A percentile compares a stretch with the other conserved stretches of the same genome.
Evolutionary conservation across 2,113 vertebrate species (phyloP).

Genomic region (Lampris incognitus): DNA sequence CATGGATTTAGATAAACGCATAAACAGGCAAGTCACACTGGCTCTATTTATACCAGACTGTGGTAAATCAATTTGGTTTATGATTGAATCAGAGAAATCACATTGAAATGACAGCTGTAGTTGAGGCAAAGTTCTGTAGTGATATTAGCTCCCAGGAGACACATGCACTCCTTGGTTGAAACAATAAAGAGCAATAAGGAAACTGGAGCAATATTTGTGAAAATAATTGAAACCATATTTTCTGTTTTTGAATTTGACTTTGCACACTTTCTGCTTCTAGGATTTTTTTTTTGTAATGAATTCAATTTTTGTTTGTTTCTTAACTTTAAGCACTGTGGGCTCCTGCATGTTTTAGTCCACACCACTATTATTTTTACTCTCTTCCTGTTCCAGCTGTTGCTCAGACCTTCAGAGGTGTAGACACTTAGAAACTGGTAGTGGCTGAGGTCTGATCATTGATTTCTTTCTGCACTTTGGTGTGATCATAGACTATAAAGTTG

Average conservation of each 20-base stretch:
- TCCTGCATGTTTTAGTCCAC: too few relatives aligned
- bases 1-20: too few relatives aligned
- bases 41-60: neutral
- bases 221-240: too few relatives aligned
- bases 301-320: too few relatives aligned
- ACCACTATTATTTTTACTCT: neutral
- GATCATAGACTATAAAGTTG: neutral
- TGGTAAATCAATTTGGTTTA: neutral
- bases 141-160: neutral
- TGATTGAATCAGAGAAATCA: neutral
- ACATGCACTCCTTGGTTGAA: neutral
- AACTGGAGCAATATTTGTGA: too few relatives aligned
- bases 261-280: too few relatives aligned
- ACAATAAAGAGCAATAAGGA: too few relatives aligned
- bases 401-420: constrained; percentile 2
- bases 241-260: too few relatives aligned
- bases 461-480: constrained; percentile 15
- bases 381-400: neutral
- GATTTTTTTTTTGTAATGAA: too few relatives aligned
- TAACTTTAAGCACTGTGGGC: too few relatives aligned
- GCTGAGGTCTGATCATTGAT: neutral
- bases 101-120: neutral
- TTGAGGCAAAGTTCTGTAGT: neutral
- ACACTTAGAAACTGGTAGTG: neutral
- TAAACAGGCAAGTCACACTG: neutral